Evolutionary conservation across 2,797 vertebrate species (phyloP).

Genomic region (Alauda arvensis): DNA sequence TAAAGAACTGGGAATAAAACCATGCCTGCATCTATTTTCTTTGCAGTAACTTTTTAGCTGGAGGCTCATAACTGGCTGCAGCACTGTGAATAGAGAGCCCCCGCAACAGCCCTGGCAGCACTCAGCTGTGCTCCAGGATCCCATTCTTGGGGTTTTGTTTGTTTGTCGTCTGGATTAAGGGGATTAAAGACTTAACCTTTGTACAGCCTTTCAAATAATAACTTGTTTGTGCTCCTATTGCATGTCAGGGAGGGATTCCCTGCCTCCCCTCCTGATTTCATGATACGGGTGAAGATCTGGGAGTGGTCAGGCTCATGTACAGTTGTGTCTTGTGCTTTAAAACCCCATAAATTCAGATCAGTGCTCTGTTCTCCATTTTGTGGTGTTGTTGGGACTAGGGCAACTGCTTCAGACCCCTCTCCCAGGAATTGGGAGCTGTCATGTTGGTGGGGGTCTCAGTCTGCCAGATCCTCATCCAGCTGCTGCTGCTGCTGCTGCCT

Average conservation of each 20-base stretch:
- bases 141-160: constrained; percentile 40
- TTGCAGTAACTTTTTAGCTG: constrained; percentile 16
- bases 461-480: background rate
- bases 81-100: background rate
- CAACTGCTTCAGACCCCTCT: background rate
- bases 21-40: background rate
- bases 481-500: fast-evolving
- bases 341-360: fast-evolving
- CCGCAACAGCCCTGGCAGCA: background rate
- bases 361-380: fast-evolving
- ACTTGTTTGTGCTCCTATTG: background rate
- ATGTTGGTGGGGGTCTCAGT: background rate
- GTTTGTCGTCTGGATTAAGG: constrained; percentile 49
- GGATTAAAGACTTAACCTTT: constrained; percentile 64
- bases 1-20: background rate
- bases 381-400: background rate
- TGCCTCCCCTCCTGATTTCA: background rate
- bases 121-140: background rate
- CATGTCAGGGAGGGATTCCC: background rate
- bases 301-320: background rate
- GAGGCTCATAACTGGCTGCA: background rate
- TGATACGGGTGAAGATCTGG: background rate
- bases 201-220: constrained; percentile 46
- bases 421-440: background rate
- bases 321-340: background rate